Evolutionary conservation across 2,888 invertebrate genomes (phyloP).

Genomic region (Rhopalosiphum nymphaeae): DNA sequence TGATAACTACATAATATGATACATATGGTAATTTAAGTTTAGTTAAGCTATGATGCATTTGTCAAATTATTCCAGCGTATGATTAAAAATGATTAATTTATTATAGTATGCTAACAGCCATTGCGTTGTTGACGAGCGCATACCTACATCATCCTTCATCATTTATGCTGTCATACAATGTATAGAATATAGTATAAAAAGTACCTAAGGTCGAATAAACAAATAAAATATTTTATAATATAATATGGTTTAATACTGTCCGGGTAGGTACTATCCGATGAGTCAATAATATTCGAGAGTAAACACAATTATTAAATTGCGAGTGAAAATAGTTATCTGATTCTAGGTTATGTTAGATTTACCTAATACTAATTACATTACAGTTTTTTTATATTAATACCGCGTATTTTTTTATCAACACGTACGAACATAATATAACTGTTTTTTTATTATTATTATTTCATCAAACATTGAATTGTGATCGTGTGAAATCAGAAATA

Average conservation of each 20-base stretch:
- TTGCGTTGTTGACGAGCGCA: conserved; percentile 12
- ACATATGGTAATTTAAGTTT: background rate
- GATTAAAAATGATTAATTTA: conserved; percentile 57
- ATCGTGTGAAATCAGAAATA: background rate
- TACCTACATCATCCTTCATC: conserved; percentile 24
- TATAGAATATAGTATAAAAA: background rate
- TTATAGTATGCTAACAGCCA: conserved; percentile 17
- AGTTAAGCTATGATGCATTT: conserved; percentile 16
- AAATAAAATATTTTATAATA: conserved; percentile 9
- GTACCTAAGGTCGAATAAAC: background rate
- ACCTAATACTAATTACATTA: background rate
- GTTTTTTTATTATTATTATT: background rate
- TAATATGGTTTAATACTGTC: background rate
- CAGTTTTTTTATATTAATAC: background rate
- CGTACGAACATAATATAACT: background rate
- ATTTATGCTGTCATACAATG: conserved; percentile 15
- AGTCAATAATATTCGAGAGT: background rate
- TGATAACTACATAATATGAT: background rate
- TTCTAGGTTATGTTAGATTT: background rate
- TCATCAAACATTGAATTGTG: background rate
- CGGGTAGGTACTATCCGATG: background rate
- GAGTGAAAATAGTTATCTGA: background rate
- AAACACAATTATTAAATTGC: background rate
- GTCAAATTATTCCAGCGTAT: conserved; percentile 32
- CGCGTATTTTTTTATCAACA: background rate